These are phyloP conservation scores for Torymus auratus DNA, from an alignment of 2,888 invertebrate species.

Conservation along the genomic window DNA sequence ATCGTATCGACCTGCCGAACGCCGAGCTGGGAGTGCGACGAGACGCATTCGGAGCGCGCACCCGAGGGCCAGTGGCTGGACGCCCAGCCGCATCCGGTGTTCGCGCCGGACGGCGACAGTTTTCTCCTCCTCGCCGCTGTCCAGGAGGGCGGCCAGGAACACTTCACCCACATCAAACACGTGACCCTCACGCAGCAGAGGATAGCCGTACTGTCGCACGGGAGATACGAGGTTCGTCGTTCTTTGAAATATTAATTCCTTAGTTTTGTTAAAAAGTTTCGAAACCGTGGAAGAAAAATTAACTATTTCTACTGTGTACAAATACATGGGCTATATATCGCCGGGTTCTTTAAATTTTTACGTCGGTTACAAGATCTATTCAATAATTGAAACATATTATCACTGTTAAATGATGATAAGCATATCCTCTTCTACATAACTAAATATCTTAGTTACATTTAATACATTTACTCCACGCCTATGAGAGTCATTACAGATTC, in stretches of 20 bases:
- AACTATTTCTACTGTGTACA: too few relatives aligned
- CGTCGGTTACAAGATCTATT: too few relatives aligned
- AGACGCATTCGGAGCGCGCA: slow-evolving; percentile 91
- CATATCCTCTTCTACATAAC: too few relatives aligned
- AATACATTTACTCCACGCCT: too few relatives aligned
- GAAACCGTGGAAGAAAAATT: too few relatives aligned
- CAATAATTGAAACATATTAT: too few relatives aligned
- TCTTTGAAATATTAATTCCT: neutral
- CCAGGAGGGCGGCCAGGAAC: slow-evolving; percentile 89
- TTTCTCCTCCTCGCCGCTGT: slow-evolving; percentile 89
- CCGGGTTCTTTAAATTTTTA: too few relatives aligned
- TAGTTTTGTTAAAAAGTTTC: too few relatives aligned
- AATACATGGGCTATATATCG: too few relatives aligned
- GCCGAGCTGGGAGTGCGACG: slow-evolving; percentile 89
- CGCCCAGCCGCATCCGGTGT: slow-evolving; percentile 89
- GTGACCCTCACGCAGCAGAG: slow-evolving; percentile 89
- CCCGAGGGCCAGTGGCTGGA: slow-evolving; percentile 92
- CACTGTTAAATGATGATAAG: too few relatives aligned
- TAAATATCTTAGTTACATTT: too few relatives aligned
- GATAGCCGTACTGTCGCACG: slow-evolving; percentile 91
- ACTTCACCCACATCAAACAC: slow-evolving; percentile 93
- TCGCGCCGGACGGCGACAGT: slow-evolving; percentile 90
- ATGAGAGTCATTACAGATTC: too few relatives aligned
- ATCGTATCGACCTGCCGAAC: slow-evolving; percentile 91
- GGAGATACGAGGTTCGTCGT: slow-evolving; percentile 85